Conservation (phyloP, 2,888 invertebrate genomes). For the Tetropium fuscum region DNA sequence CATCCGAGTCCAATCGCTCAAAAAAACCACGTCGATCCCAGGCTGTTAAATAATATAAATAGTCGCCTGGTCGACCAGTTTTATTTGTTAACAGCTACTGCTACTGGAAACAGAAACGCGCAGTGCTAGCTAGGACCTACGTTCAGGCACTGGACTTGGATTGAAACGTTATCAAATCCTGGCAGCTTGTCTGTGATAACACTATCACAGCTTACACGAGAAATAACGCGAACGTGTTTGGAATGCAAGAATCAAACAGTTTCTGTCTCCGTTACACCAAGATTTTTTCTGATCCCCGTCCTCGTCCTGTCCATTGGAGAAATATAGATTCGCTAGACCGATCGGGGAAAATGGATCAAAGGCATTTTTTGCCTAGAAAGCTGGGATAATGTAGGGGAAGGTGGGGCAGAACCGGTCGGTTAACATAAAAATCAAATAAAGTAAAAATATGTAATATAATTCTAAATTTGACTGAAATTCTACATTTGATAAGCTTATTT, state of each 20-base stretch:
- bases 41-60: slow-evolving; percentile 40
- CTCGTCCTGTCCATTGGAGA: slow-evolving; percentile 35
- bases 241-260: slow-evolving; percentile 56
- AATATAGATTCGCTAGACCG: slow-evolving; percentile 38
- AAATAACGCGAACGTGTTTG: slow-evolving; percentile 59
- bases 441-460: too few species aligned
- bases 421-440: too few species aligned
- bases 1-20: slow-evolving; percentile 47
- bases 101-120: slow-evolving; percentile 58
- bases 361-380: slow-evolving; percentile 26
- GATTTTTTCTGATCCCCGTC: slow-evolving; percentile 30
- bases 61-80: slow-evolving; percentile 56
- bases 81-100: slow-evolving; percentile 62
- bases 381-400: slow-evolving; percentile 6
- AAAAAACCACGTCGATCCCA: slow-evolving; percentile 37
- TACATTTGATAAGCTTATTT: too few species aligned
- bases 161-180: slow-evolving; percentile 19
- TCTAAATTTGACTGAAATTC: too few species aligned
- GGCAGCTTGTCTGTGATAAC: slow-evolving; percentile 45
- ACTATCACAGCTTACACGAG: slow-evolving; percentile 51
- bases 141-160: neutral
- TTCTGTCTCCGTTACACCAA: slow-evolving; percentile 44
- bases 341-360: slow-evolving; percentile 46
- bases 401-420: too few species aligned
- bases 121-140: slow-evolving; percentile 47